Percentiles rank a stretch among this genome's conserved stretches.
phyloP scores from a whole-genome alignment of 2,888 invertebrate genomes.

The Sycophila texana region DNA sequence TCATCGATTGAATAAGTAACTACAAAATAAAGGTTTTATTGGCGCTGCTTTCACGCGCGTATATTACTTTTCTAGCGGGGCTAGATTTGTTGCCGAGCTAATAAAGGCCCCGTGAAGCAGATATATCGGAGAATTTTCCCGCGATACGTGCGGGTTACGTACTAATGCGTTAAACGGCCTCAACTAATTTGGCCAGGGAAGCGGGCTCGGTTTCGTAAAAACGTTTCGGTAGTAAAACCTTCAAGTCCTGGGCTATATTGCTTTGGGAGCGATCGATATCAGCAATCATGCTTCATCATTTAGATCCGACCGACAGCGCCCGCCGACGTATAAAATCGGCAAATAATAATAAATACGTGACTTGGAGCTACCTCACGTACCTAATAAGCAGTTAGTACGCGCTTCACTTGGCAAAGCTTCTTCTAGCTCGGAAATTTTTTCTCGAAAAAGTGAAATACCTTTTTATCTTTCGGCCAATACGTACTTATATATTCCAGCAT shows the following conservation, averaged over 20 bases:
- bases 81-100: conserved; percentile 13
- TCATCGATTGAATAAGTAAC: no score
- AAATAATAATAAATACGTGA: conserved; percentile 22
- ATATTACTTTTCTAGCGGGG: background rate
- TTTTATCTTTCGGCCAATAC: no score
- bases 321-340: background rate
- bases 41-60: background rate
- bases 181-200: conserved; percentile 35
- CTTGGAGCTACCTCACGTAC: conserved; percentile 4
- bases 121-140: conserved; percentile 14
- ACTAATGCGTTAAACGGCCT: conserved; percentile 38
- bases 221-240: conserved; percentile 29
- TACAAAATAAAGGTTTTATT: background rate
- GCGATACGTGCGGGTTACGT: conserved; percentile 29
- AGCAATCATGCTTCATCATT: conserved; percentile 26
- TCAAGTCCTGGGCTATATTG: background rate
- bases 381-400: no score
- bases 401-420: no score
- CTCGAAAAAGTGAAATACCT: no score
- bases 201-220: conserved; percentile 3
- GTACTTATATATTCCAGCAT: no score
- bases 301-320: background rate
- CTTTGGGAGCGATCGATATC: background rate
- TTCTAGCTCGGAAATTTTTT: background rate
- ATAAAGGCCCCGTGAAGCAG: conserved; percentile 8